A percentile compares a stretch with the other conserved stretches of the same genome.
phyloP scores from a whole-genome alignment of 2,888 invertebrate genomes.

The Drosophila greeni region DNA sequence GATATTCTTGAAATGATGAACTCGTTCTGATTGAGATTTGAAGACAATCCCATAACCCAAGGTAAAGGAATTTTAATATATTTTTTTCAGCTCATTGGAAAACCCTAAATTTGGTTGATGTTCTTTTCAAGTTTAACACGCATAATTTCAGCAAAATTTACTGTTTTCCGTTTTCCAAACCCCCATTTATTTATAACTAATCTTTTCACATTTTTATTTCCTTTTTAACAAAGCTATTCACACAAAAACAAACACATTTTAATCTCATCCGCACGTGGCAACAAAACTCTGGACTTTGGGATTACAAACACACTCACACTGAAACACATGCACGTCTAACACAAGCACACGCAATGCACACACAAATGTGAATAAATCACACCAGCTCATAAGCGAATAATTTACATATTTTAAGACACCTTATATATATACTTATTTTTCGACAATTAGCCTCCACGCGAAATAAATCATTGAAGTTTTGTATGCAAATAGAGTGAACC shows the following conservation, averaged over 20 bases:
- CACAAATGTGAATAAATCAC: conserved; percentile 23
- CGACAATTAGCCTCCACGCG: conserved; percentile 33
- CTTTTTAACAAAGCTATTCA: conserved; percentile 49
- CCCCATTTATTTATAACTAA: conserved; percentile 51
- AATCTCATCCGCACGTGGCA: conserved; percentile 49
- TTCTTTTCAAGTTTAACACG: conserved; percentile 2
- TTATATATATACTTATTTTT: conserved; percentile 37
- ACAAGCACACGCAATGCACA: conserved; percentile 32
- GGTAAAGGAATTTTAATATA: conserved; percentile 25
- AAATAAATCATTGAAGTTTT: conserved; percentile 53
- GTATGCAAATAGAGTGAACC: conserved; percentile 52
- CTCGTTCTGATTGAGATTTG: conserved; percentile 48
- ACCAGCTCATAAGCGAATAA: conserved; percentile 37
- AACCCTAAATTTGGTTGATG: conserved; percentile 32
- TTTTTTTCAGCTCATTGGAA: conserved; percentile 35
- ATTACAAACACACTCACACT: conserved; percentile 42
- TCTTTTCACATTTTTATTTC: conserved; percentile 58
- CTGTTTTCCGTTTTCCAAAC: conserved; percentile 24
- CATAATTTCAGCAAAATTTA: conserved; percentile 34
- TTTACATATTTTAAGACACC: conserved; percentile 25
- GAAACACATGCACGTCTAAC: conserved; percentile 40
- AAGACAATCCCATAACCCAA: conserved; percentile 8
- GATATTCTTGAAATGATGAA: conserved; percentile 49
- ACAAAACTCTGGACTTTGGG: conserved; percentile 63
- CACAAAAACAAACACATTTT: conserved; percentile 34